Percentiles rank a stretch among this genome's conserved stretches.
Evolutionary conservation across 2,113 vertebrate species (phyloP).

Genomic region (Hemicordylus capensis): DNA sequence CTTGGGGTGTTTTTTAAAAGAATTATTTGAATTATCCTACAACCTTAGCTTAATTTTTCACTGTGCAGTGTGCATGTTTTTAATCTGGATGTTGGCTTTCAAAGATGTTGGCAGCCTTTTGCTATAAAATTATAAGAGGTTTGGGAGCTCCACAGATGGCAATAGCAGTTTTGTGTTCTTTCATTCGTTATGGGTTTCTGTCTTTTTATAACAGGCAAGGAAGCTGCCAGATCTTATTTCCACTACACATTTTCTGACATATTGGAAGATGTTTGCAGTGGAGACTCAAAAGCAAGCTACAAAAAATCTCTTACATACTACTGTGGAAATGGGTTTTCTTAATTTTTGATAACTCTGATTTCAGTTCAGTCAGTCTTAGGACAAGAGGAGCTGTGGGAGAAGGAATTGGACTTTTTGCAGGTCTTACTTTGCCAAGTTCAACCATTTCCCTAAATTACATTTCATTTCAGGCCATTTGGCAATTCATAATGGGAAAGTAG

Average conservation of each 20-base stretch:
- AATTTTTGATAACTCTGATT: slow-evolving; percentile 7
- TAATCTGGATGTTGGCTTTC: slow-evolving; percentile 43
- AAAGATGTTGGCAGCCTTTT: slow-evolving; percentile 43
- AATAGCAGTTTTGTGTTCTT: slow-evolving; percentile 46
- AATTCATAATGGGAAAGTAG: background rate
- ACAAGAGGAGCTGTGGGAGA: background rate
- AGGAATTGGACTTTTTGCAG: background rate
- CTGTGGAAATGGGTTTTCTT: background rate
- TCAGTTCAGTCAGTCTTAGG: background rate
- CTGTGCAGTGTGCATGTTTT: background rate
- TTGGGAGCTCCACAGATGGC: slow-evolving; percentile 62
- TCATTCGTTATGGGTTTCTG: slow-evolving; percentile 47
- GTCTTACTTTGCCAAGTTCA: background rate
- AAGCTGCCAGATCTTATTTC: slow-evolving; percentile 47
- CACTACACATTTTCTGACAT: slow-evolving; percentile 31
- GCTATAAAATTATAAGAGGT: slow-evolving; percentile 61
- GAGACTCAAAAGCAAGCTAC: background rate
- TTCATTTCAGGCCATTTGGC: background rate
- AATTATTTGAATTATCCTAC: slow-evolving; percentile 52
- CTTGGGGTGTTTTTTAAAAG: slow-evolving; percentile 40
- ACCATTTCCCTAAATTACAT: background rate
- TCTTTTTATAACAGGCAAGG: slow-evolving; percentile 44
- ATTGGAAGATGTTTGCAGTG: slow-evolving; percentile 41
- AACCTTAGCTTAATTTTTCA: slow-evolving; percentile 33
- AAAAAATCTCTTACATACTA: background rate